Percentiles rank a stretch among this genome's conserved stretches.
Evolutionary conservation across 2,797 vertebrate genomes (phyloP).

Genomic region (Paguma larvata): DNA sequence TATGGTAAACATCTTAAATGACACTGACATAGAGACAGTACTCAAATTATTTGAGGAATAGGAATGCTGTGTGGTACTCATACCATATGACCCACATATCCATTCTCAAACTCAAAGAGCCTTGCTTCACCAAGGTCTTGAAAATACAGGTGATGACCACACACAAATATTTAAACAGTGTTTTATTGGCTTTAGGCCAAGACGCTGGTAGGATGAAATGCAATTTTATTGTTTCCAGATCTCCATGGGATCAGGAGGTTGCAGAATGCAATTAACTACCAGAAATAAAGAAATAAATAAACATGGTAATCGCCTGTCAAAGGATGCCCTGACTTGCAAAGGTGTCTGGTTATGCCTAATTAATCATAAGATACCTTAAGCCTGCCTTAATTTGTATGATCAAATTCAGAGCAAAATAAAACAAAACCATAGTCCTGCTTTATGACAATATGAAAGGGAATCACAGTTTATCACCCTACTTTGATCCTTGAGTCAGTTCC

Average conservation of each 20-base stretch:
- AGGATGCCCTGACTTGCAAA: slow-evolving; percentile 36
- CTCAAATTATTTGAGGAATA: not conserved
- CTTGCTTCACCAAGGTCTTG: not conserved
- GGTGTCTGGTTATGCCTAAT: slow-evolving; percentile 62
- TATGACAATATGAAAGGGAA: not conserved
- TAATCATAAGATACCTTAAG: slow-evolving; percentile 60
- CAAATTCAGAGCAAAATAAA: slow-evolving; percentile 48
- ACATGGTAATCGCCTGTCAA: slow-evolving; percentile 52
- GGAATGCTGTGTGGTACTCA: not conserved
- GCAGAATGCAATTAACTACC: slow-evolving; percentile 32
- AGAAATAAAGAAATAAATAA: slow-evolving; percentile 54
- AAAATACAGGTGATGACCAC: slow-evolving; percentile 3
- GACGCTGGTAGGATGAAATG: not conserved
- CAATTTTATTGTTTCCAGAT: slow-evolving; percentile 37
- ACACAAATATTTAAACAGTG: slow-evolving; percentile 9
- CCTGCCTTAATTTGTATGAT: slow-evolving; percentile 52
- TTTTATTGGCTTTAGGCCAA: slow-evolving; percentile 9
- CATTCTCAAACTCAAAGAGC: not conserved
- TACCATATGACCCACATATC: not conserved
- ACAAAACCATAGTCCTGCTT: slow-evolving; percentile 38
- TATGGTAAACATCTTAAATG: slow-evolving; percentile 19
- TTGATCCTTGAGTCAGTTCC: slow-evolving; percentile 21
- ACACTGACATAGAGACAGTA: not conserved
- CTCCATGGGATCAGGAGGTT: slow-evolving; percentile 15
- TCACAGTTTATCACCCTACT: slow-evolving; percentile 43